A percentile compares a stretch with the other conserved stretches of the same genome.
phyloP scores from a whole-genome alignment of 2,888 invertebrate genomes.

The Acanthacorydalis orientalis region DNA sequence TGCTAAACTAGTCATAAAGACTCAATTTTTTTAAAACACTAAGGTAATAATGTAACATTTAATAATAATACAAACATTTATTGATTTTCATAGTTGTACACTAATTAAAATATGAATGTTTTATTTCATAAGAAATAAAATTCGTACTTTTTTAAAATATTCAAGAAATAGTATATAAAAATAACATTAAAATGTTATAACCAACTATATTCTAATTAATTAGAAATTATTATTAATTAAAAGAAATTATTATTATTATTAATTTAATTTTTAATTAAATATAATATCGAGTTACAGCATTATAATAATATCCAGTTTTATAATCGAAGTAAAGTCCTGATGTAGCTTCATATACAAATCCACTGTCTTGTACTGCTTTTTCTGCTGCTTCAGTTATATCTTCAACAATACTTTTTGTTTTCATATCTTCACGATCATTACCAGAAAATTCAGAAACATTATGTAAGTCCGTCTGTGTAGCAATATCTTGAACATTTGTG shows the following conservation, averaged over 20 bases:
- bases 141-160: no score
- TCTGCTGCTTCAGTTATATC: slow-evolving; percentile 66
- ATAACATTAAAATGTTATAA: neutral
- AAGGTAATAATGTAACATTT: no score
- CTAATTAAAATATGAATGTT: no score
- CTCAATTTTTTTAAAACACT: no score
- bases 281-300: slow-evolving; percentile 43
- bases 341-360: slow-evolving; percentile 73
- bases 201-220: neutral
- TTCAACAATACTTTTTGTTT: slow-evolving; percentile 39
- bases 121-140: no score
- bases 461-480: slow-evolving; percentile 5
- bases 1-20: no score
- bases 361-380: slow-evolving; percentile 51
- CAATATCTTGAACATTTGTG: slow-evolving; percentile 5
- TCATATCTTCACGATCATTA: no score
- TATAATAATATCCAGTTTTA: slow-evolving; percentile 78
- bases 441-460: no score
- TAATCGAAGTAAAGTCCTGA: slow-evolving; percentile 81
- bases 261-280: neutral
- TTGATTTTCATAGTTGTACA: no score
- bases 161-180: no score
- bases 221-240: neutral
- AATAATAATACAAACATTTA: no score
- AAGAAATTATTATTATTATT: slow-evolving; percentile 1